Evolutionary conservation across 2,888 invertebrate genomes (phyloP), one percentile per base, ranked within the genome.

Genomic region (Apotomis betuletana): DNA sequence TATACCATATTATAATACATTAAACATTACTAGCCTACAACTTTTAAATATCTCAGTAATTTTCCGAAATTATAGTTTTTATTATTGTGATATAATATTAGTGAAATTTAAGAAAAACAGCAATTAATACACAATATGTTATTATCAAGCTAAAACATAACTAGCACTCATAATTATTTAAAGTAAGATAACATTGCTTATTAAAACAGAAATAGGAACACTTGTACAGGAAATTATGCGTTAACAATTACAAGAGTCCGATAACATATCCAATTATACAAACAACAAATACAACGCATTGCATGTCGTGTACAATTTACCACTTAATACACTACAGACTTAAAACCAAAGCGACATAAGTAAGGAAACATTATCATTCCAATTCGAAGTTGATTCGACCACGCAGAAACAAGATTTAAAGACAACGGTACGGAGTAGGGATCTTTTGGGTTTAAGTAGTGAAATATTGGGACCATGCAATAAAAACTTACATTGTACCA

Each of bases 201-300:
- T 65, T 70, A 65, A 70, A 64, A 70, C n/a, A 65, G 15, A 36
- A 46, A 46, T 61, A 52, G 52, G 44, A 59, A 59, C 64, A 70
- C 54, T 54, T 70, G 65, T 60, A 61, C 60, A 70, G 70, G 65
- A 70, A 70, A 60, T 60, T 60, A 54, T 54, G 59, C 54, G 46
- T 60, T 59, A 60, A 54, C 27, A 67, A 67, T 55, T 49, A 15
- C 49, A 49, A 13, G 38, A 59, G 13, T 55, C 55, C 55, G 65
- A 70, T 70, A 70, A 67, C 60, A 27, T 61, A 65, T 55, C 70
- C 60, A 70, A 67, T 70, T 61, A 69, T 49, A 69, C 41, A 63
- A 10, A 57, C 46, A 49, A 57, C 55, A 36, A 69, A 69, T 52
- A 63, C 65, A 65, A 65, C 59, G 15, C 52, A 49, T 36, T 38